These are phyloP conservation scores for Nasonia giraulti DNA, from an alignment of 1,140 invertebrate genomes.

Conservation along the genomic window DNA sequence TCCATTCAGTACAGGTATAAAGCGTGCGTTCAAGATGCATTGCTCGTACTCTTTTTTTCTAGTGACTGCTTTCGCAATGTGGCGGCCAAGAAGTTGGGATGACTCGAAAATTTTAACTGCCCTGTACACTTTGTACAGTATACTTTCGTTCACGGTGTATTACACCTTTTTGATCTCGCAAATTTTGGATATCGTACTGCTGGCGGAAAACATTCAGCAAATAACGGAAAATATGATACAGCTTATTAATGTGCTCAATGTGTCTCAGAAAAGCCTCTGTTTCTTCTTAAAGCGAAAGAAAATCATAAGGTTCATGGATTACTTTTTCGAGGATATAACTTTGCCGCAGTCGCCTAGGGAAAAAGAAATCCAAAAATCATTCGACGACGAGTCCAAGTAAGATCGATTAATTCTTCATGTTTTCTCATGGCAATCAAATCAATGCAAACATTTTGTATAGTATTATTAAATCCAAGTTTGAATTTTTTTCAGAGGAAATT, in stretches of 20 bases:
- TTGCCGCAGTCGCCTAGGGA: constrained; percentile 44
- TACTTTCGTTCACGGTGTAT: background rate
- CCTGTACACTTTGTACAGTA: background rate
- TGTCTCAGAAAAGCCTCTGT: constrained; percentile 46
- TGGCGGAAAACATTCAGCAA: constrained; percentile 36
- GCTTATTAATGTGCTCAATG: constrained; percentile 37
- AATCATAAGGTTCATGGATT: constrained; percentile 48
- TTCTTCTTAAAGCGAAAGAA: constrained; percentile 37
- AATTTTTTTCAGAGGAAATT: constrained; percentile 23
- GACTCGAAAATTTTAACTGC: background rate
- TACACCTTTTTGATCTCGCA: constrained; percentile 38
- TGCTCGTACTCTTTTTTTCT: constrained; percentile 1
- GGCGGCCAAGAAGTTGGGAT: constrained; percentile 16
- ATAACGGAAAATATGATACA: constrained; percentile 55
- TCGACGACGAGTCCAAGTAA: constrained; percentile 51
- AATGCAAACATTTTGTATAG: background rate
- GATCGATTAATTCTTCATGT: background rate
- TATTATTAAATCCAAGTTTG: background rate
- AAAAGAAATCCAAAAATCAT: constrained; percentile 50
- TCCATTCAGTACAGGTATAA: background rate
- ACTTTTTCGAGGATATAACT: constrained; percentile 45
- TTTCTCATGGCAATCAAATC: background rate
- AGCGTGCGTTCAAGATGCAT: constrained; percentile 3
- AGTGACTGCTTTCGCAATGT: background rate
- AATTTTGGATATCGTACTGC: constrained; percentile 27